Evolutionary conservation across 2,888 invertebrate genomes (phyloP), one percentile per base, ranked within the genome.

Genomic region (Andricus quercusramuli): DNA sequence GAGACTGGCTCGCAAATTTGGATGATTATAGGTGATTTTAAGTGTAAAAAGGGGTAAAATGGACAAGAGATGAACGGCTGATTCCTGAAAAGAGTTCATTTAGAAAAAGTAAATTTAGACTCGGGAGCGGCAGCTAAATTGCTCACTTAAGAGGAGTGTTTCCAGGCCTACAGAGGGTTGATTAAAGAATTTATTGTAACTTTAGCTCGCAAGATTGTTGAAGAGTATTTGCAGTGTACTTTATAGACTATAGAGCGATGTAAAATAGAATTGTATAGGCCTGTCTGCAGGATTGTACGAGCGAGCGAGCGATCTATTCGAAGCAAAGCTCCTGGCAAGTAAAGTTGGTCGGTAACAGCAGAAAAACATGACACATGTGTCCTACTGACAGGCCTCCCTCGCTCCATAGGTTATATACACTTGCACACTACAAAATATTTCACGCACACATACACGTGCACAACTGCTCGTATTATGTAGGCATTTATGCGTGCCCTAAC

Each of bases 281-380:
- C 51, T 51, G 20, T 51, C 17, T 47, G 17, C 22, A 9, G 65
- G 51, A 67, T 64, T 44, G 44, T 44, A 51, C 78, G 8, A 8
- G 8, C 37, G 37, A 32, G 37, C 37, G 65, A 64, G 44, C 32
- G 11, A 65, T 70, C 70, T 70, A 70, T 70, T 70, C 70, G 70
- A 44, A 65, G 78, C 66, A 65, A 29, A 79, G 79, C 81, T 80
- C 81, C 64, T 79, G 81, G 83, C 81, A 84, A 82, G 84, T 83
- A 82, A 82, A 83, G 81, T 86, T 80, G 22, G 77, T 78, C 47
- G 80, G 78, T 81, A 80, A 80, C 83, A 79, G 80, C 78, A 85
- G 62, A 85, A 86, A 85, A 85, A 86, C 82, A 80, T 83, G 85
- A 83, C 83, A 81, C 83, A 84, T 84, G 86, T 86, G 85, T 83